Base-by-base conservation (phyloP, 37 sponge, comb jelly and placozoan genomes). In the Amphimedon queenslandica region DNA sequence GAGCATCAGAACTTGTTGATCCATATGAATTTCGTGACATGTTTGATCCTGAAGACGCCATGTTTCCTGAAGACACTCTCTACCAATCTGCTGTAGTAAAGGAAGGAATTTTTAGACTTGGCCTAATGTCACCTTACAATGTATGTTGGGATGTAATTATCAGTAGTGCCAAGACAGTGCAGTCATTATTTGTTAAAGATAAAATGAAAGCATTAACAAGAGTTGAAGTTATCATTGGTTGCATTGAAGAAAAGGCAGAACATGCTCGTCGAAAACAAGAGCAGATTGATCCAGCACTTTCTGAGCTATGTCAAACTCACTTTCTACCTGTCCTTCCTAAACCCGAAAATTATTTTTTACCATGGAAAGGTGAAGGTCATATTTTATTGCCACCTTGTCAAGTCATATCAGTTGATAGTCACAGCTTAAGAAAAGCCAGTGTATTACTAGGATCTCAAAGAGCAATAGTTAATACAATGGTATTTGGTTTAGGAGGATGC, bases 281-380 rank as follows among this genome's bases (percentile, higher is more conserved):
- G n/a, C n/a, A n/a, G n/a, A n/a, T n/a, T n/a, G n/a, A n/a, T n/a
- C n/a, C n/a, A n/a, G n/a, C n/a, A n/a, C n/a, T n/a, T n/a, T n/a
- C n/a, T n/a, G n/a, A n/a, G n/a, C n/a, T 47, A 18, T 47, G 53
- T 16, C 33, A 18, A 34, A 42, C 82, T 32, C 63, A 67, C 24
- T 87, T 87, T 27, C 55, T 87, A 23, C 88, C 82, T 31, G 65
- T 67, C 5, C 25, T 63, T 34, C 32, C 57, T 18, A 76, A 76
- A 58, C 81, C 81, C 1, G 24, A 29, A 21, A 30, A 30, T 23
- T 71, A 64, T 69, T 70, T 57, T 40, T n/a, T 78, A 16, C 57
- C 35, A 1, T 83, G 84, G 84, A 37, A 28, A 55, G 84, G 84
- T 23, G 72, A 83, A 29, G 42, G 38, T 0, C 30, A 36, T 64